These are phyloP conservation scores for Nasonia oneida DNA, from an alignment of 2,888 invertebrate species.

Conservation along the genomic window DNA sequence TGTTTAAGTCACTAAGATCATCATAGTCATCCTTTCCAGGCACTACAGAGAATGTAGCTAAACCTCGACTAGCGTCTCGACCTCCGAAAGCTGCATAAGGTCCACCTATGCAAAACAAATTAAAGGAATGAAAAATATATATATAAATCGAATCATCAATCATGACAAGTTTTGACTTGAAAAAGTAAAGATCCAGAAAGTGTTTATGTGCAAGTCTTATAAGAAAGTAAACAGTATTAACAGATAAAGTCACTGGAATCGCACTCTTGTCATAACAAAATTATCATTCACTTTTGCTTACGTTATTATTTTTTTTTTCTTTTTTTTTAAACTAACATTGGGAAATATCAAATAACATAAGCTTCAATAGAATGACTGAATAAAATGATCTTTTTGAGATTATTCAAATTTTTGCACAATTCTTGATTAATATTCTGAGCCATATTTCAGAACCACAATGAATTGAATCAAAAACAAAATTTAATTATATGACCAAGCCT, in stretches of 20 bases:
- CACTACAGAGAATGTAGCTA: slow-evolving; percentile 95
- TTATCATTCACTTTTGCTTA: not conserved
- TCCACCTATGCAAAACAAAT: slow-evolving; percentile 84
- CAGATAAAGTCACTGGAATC: slow-evolving; percentile 8
- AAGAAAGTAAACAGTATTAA: not conserved
- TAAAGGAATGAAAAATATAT: slow-evolving; percentile 14
- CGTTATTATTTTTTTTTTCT: not conserved
- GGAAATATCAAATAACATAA: not conserved
- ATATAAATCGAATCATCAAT: not conserved
- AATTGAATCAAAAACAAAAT: not conserved
- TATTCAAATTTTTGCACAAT: not conserved
- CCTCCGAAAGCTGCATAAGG: slow-evolving; percentile 97
- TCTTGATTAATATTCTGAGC: not conserved
- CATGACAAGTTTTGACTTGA: not conserved
- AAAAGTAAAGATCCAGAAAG: not conserved
- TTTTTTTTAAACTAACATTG: not conserved
- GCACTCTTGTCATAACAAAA: not conserved
- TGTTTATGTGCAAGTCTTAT: not conserved
- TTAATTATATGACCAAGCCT: not conserved
- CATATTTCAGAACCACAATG: not conserved
- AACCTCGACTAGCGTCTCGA: slow-evolving; percentile 95
- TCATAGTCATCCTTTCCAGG: slow-evolving; percentile 93
- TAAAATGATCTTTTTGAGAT: not conserved
- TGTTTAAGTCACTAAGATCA: slow-evolving; percentile 95
- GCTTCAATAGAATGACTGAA: not conserved